Evolutionary conservation across 2,113 vertebrate species (phyloP).

Genomic region (Arothron firmamentum): DNA sequence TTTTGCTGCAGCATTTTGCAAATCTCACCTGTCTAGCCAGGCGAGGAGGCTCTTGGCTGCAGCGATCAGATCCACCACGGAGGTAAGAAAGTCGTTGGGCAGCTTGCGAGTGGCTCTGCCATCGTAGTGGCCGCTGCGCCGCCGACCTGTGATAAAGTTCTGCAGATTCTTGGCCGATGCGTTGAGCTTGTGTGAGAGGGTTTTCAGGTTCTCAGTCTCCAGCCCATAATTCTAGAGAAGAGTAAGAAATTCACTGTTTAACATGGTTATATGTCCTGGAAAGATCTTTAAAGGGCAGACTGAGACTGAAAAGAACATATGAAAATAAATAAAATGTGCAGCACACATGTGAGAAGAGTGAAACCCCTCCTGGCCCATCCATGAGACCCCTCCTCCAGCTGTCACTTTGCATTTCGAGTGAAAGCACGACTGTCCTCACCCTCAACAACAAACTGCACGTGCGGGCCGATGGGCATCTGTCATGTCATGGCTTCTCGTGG

Average conservation of each 20-base stretch:
- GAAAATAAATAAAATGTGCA: not conserved
- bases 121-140: slow-evolving; percentile 85
- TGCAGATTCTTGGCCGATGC: slow-evolving; percentile 91
- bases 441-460: slow-evolving; percentile 35
- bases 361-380: slow-evolving; percentile 26
- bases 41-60: slow-evolving; percentile 93
- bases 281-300: slow-evolving; percentile 8
- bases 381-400: slow-evolving; percentile 25
- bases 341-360: slow-evolving; percentile 26
- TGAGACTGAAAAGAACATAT: slow-evolving; percentile 14
- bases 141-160: slow-evolving; percentile 87
- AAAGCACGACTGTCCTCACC: slow-evolving; percentile 31
- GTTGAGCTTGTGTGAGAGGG: slow-evolving; percentile 88
- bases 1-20: slow-evolving; percentile 31
- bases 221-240: slow-evolving; percentile 90
- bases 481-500: slow-evolving; percentile 50
- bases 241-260: slow-evolving; percentile 12
- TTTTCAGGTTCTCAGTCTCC: slow-evolving; percentile 97
- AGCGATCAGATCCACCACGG: slow-evolving; percentile 94
- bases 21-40: slow-evolving; percentile 90
- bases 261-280: slow-evolving; percentile 19
- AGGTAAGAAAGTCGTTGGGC: slow-evolving; percentile 94
- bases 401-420: slow-evolving; percentile 49
- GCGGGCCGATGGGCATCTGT: slow-evolving; percentile 47
- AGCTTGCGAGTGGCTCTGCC: slow-evolving; percentile 86